Conservation (phyloP, 2,113 vertebrate genomes). For the Colinus virginianus region DNA sequence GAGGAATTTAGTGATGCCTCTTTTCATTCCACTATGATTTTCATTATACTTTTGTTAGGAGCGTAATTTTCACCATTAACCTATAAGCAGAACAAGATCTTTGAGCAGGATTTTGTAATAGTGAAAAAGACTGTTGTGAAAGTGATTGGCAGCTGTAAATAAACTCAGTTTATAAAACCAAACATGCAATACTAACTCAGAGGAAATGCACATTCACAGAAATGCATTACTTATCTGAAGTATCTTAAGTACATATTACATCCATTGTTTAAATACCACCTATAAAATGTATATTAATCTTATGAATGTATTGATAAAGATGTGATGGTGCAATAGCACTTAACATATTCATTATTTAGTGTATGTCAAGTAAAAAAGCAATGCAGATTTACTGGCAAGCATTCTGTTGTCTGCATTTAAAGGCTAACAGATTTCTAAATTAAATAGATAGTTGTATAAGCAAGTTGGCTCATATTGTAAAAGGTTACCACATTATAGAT, state of each 20-base stretch:
- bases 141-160: neutral
- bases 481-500: slow-evolving; percentile 31
- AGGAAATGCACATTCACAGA: neutral
- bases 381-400: neutral
- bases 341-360: neutral
- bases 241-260: neutral
- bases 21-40: neutral
- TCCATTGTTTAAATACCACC: neutral
- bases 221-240: neutral
- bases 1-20: neutral
- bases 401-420: neutral
- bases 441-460: neutral
- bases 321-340: neutral
- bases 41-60: neutral
- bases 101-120: neutral
- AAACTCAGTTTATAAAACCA: neutral
- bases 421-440: neutral
- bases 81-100: neutral
- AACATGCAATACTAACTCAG: neutral
- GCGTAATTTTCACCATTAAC: neutral
- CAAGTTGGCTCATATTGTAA: neutral
- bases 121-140: neutral
- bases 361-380: rapidly evolving
- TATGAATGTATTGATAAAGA: neutral
- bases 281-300: neutral